Percentiles rank a stretch among this genome's conserved stretches.
Conservation (phyloP, 2,797 vertebrate species). For the Coracias cyanogaster region DNA sequence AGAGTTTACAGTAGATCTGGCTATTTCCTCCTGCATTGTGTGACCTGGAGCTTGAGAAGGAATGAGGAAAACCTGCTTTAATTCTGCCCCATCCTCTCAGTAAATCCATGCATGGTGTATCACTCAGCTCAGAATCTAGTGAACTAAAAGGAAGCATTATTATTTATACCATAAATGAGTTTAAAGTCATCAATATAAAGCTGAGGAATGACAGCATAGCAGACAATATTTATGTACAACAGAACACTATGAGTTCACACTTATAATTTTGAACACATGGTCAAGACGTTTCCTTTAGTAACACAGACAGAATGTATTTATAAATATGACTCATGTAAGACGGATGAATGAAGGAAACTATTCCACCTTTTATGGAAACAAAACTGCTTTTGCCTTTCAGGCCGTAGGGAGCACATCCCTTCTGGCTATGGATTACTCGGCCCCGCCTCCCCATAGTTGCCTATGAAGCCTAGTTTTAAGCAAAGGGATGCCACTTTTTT, state of each 20-base stretch:
- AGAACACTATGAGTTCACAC: not conserved
- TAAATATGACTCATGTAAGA: not conserved
- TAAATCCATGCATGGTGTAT: not conserved
- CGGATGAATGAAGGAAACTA: not conserved
- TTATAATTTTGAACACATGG: slow-evolving; percentile 20
- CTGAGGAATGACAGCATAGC: not conserved
- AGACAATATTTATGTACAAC: slow-evolving; percentile 21
- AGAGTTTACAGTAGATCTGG: not conserved
- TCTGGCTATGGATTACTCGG: not conserved
- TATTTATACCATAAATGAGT: slow-evolving; percentile 12
- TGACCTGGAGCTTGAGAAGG: not conserved
- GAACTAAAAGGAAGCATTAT: not conserved
- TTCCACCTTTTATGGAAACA: not conserved
- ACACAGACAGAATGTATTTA: not conserved
- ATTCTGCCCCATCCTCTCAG: not conserved
- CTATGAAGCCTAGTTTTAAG: not conserved
- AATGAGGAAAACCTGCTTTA: not conserved
- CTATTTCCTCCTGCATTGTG: not conserved
- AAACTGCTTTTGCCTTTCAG: not conserved
- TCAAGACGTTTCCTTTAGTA: not conserved
- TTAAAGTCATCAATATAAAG: not conserved
- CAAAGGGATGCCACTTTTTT: not conserved
- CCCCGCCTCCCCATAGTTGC: not conserved
- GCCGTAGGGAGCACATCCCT: not conserved
- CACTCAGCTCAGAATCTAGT: not conserved